Conservation (phyloP, 1,140 invertebrate genomes). For the Pteromalus puparum region DNA sequence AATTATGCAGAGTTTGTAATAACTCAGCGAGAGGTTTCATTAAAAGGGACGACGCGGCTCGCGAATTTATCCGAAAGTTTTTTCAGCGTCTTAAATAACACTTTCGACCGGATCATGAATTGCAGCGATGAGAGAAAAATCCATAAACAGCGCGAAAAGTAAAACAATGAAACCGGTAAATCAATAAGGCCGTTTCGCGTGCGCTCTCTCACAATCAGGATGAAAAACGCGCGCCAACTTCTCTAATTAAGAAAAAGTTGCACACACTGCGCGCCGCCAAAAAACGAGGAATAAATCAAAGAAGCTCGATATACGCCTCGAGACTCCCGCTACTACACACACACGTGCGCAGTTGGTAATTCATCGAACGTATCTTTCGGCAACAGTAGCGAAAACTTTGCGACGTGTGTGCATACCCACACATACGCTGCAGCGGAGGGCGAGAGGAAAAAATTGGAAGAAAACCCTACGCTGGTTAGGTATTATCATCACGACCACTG, state of each 20-base stretch:
- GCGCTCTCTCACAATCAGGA: background rate
- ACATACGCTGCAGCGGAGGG: background rate
- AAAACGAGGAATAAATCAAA: conserved; percentile 47
- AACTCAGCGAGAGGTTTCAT: too few relatives aligned
- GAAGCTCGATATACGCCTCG: background rate
- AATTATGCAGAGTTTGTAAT: too few relatives aligned
- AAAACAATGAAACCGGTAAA: background rate
- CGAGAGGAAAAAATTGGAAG: background rate
- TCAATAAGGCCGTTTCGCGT: background rate
- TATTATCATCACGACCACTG: conserved; percentile 53
- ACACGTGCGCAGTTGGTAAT: background rate
- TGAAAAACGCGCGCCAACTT: conserved; percentile 22
- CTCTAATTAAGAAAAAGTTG: conserved; percentile 41
- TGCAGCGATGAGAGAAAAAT: background rate
- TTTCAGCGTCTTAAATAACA: too few relatives aligned
- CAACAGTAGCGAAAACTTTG: conserved; percentile 40
- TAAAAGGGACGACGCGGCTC: too few relatives aligned
- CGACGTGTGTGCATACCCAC: background rate
- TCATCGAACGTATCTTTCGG: conserved; percentile 43
- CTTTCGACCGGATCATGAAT: background rate
- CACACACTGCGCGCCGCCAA: background rate
- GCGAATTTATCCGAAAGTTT: too few relatives aligned
- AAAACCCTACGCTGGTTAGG: conserved; percentile 22
- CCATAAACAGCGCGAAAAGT: background rate
- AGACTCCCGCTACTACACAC: background rate